phyloP scores from a whole-genome alignment of 2,797 vertebrate genomes.

The Melanotaenia maccullochi region DNA sequence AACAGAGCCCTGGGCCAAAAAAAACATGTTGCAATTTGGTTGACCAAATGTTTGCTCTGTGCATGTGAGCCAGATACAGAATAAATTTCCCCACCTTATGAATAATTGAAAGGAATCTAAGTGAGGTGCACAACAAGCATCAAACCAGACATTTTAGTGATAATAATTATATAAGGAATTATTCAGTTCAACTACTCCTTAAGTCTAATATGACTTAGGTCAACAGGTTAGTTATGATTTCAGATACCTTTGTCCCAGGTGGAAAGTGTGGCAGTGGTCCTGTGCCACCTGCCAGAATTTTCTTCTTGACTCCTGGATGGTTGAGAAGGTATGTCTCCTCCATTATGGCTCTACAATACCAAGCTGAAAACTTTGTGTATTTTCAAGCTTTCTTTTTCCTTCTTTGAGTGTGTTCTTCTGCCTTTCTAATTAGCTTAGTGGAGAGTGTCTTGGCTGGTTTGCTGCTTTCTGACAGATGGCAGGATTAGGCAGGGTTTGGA shows the following conservation, averaged over 20 bases:
- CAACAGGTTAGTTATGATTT: not conserved
- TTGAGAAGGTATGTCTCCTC: constrained; percentile 86
- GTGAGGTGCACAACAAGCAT: constrained; percentile 48
- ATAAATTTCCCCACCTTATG: constrained; percentile 51
- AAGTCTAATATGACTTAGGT: constrained; percentile 2
- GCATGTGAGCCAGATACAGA: constrained; percentile 59
- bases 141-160: constrained; percentile 36
- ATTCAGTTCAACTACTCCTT: not conserved
- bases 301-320: constrained; percentile 88
- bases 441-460: constrained; percentile 65
- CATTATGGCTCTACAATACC: constrained; percentile 68
- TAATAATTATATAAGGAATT: constrained; percentile 16
- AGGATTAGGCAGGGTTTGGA: constrained; percentile 82
- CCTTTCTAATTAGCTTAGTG: constrained; percentile 72
- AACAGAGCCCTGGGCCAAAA: constrained; percentile 55
- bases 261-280: constrained; percentile 85
- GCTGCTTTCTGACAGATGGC: constrained; percentile 88
- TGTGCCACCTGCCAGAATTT: constrained; percentile 87
- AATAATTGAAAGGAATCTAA: constrained; percentile 68
- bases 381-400: constrained; percentile 26
- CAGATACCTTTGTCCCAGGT: constrained; percentile 88
- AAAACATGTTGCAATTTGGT: constrained; percentile 72
- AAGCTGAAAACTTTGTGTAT: constrained; percentile 31
- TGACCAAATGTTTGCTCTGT: constrained; percentile 77
- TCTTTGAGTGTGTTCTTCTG: constrained; percentile 41